phyloP scores from a whole-genome alignment of 1,140 invertebrate species.

The Elymnias hypermnestra region DNA sequence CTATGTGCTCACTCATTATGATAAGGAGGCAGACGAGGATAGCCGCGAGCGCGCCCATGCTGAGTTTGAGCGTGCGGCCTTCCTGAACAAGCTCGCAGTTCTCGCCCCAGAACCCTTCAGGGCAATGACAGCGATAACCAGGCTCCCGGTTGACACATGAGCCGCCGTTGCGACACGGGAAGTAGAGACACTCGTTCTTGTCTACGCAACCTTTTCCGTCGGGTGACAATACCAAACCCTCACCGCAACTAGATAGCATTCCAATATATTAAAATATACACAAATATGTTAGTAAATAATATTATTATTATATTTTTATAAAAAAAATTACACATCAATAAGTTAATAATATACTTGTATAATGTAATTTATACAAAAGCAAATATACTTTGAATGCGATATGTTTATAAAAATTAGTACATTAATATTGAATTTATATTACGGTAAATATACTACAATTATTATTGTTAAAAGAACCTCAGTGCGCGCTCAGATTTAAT shows the following conservation, averaged over 20 bases:
- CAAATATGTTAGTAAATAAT: conserved; percentile 17
- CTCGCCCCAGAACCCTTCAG: conserved; percentile 93
- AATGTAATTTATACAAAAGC: conserved; percentile 9
- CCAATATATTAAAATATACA: conserved; percentile 48
- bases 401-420: too few species aligned
- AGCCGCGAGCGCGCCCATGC: conserved; percentile 94
- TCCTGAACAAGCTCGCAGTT: conserved; percentile 96
- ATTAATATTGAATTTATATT: too few species aligned
- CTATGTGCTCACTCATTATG: conserved; percentile 89
- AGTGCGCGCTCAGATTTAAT: conserved; percentile 37
- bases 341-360: conserved; percentile 6
- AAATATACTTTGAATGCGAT: conserved; percentile 17
- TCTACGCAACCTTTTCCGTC: conserved; percentile 95
- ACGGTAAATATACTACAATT: too few species aligned
- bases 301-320: conserved; percentile 1
- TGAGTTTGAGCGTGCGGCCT: conserved; percentile 93
- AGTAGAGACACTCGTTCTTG: conserved; percentile 94
- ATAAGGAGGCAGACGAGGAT: conserved; percentile 95
- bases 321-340: conserved; percentile 2
- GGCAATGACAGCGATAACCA: conserved; percentile 89
- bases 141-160: conserved; percentile 93
- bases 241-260: conserved; percentile 86
- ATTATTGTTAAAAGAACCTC: conserved; percentile 38
- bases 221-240: conserved; percentile 90
- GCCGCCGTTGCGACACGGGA: conserved; percentile 93